Conservation (phyloP, 2,888 invertebrate genomes). For the Sinopyrophorus schimmeli region DNA sequence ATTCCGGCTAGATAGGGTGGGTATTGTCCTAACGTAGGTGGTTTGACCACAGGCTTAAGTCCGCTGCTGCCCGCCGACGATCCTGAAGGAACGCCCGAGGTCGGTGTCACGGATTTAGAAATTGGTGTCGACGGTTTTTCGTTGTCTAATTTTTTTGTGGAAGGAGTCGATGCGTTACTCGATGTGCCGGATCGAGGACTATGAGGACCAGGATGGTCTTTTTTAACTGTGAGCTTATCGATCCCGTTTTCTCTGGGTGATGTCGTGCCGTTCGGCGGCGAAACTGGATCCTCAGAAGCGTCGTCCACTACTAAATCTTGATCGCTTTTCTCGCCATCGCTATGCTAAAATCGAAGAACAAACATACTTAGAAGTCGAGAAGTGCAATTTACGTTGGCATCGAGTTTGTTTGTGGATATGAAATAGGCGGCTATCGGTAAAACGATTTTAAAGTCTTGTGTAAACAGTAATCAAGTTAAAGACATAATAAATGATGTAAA, state of each 20-base stretch:
- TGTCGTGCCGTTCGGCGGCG: slow-evolving; percentile 84
- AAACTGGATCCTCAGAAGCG: slow-evolving; percentile 87
- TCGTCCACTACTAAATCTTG: slow-evolving; percentile 95
- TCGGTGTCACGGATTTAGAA: slow-evolving; percentile 87
- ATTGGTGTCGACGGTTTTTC: slow-evolving; percentile 91
- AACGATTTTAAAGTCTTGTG: slow-evolving; percentile 10
- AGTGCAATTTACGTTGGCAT: too few species aligned
- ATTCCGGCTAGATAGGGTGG: slow-evolving; percentile 63
- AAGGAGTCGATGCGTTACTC: slow-evolving; percentile 88
- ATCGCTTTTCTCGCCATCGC: slow-evolving; percentile 84
- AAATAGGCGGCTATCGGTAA: too few species aligned
- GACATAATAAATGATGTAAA: slow-evolving; percentile 20
- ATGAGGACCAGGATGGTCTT: slow-evolving; percentile 74
- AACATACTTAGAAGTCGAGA: not conserved
- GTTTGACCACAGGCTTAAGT: slow-evolving; percentile 61
- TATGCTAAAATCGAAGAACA: slow-evolving; percentile 60
- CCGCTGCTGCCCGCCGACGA: slow-evolving; percentile 56
- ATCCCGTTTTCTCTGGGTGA: slow-evolving; percentile 88
- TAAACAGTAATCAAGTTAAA: slow-evolving; percentile 19
- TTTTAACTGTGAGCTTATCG: slow-evolving; percentile 73
- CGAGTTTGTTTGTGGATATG: too few species aligned
- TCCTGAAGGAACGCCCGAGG: slow-evolving; percentile 57
- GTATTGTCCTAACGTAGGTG: slow-evolving; percentile 61
- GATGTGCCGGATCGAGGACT: slow-evolving; percentile 83
- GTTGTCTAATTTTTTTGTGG: slow-evolving; percentile 79